Evolutionary conservation across 2,797 vertebrate species (phyloP).

Genomic region (Hypotaenidia philippensis): DNA sequence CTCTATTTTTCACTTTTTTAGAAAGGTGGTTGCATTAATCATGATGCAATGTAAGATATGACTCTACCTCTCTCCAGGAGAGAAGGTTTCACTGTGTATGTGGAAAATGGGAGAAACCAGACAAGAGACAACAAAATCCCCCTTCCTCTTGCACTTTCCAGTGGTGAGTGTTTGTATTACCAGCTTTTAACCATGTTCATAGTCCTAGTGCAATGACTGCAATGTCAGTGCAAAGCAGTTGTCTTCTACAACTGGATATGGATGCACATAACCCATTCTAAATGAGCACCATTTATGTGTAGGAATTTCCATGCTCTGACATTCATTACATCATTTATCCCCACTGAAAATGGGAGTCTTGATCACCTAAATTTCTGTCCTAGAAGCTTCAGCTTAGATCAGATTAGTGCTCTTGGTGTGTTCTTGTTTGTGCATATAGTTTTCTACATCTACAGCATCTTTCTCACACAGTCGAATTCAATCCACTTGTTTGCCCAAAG

Average conservation of each 20-base stretch:
- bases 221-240: not conserved
- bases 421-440: not conserved
- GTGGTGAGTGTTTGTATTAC: rapidly evolving
- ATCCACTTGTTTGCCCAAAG: not conserved
- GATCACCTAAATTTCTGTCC: not conserved
- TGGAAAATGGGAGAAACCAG: not conserved
- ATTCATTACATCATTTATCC: not conserved
- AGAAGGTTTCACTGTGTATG: not conserved
- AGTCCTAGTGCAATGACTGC: not conserved
- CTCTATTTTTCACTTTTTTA: not conserved
- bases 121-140: rapidly evolving
- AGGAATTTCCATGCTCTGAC: not conserved
- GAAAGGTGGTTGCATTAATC: not conserved
- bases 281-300: not conserved
- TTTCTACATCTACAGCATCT: not conserved
- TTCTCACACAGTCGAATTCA: not conserved
- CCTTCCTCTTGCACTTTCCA: not conserved
- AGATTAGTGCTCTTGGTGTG: not conserved
- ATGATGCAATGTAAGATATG: not conserved
- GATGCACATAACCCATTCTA: not conserved
- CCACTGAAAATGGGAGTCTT: not conserved
- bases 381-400: not conserved
- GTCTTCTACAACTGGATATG: not conserved
- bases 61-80: not conserved
- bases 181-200: not conserved